Base-by-base conservation (phyloP, 30 jellyfish, hydroid and myxozoan species). In the Phacellophora camtschatica region DNA sequence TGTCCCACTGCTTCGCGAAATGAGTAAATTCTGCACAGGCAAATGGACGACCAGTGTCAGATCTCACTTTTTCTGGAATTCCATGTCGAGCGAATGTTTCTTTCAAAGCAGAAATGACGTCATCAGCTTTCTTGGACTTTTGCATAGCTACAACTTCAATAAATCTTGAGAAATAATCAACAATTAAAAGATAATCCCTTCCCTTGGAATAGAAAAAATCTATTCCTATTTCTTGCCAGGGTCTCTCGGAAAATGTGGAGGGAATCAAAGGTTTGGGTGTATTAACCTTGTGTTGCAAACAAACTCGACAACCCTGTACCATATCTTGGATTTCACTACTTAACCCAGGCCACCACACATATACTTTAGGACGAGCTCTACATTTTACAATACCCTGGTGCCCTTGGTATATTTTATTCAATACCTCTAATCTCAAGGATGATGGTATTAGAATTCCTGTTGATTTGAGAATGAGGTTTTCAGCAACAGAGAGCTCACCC, bases 281-380 rank as follows among this genome's bases (percentile, higher is more conserved):
- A 49, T 66, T 54, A 45, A 30, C 55, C 69, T 58, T 33, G 51
- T 33, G 57, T 50, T 67, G 87, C 2, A 20, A n/a, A 48, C 93
- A 81, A 25, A 41, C 56, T 30, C 68, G 23, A 54, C 93, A 81
- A 50, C 67, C 15, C 70, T 66, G 58, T 22, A 65, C 66, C 81
- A 81, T 51, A 42, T 66, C 77, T 43, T 81, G 76, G 22, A 81
- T 81, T 50, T 66, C 54, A 22, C 32, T 81, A 69, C 86, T 81
- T 28, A 81, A 3, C 36, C 93, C 88, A 42, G 93, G 87, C 87
- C 85, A 66, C 93, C 85, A 65, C 1, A 81, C 86, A 23, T 57
- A 15, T 41, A 30, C 50, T 37, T 55, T 49, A 3, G 85, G 87
- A 32, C 78, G 18, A 15, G 50, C 86, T 37, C 85, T 33, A 36